These are phyloP conservation scores for Cladorhizidae sp. DNA, from an alignment of 37 sponge, comb jelly and placozoan genomes.

Conservation along the genomic window DNA sequence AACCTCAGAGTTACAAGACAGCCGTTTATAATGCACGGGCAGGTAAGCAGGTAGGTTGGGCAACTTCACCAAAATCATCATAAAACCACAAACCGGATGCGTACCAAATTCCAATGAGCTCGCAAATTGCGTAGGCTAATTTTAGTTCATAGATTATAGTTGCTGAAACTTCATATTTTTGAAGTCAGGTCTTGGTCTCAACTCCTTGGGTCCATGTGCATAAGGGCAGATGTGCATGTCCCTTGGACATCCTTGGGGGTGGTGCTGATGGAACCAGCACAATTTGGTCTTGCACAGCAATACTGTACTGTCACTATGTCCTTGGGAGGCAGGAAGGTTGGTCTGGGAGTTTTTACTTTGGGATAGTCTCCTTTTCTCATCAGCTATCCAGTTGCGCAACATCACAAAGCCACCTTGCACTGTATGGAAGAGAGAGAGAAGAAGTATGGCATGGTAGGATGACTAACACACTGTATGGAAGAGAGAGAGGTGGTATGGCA, in stretches of 20 bases:
- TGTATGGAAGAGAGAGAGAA: conserved; percentile 8
- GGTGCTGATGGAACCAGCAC: conserved; percentile 87
- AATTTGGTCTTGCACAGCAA: conserved; percentile 69
- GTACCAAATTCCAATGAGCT: too few relatives aligned
- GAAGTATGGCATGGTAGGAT: too few relatives aligned
- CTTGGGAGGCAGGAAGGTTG: background rate
- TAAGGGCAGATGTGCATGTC: conserved; percentile 54
- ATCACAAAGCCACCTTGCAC: conserved; percentile 58
- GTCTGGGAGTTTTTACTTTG: background rate
- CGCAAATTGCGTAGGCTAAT: too few relatives aligned
- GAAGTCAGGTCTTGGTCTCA: conserved; percentile 67
- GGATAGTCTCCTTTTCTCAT: background rate
- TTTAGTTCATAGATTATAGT: too few relatives aligned
- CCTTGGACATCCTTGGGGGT: conserved; percentile 92
- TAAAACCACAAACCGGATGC: too few relatives aligned
- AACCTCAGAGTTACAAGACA: too few relatives aligned
- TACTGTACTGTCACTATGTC: background rate
- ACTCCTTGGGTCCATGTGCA: conserved; percentile 79
- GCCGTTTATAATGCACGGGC: too few relatives aligned
- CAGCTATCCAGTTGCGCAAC: conserved; percentile 80
- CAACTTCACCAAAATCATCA: too few relatives aligned
- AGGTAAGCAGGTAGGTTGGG: too few relatives aligned
- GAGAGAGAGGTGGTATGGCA: too few relatives aligned
- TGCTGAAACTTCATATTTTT: background rate
- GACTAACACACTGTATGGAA: too few relatives aligned